Base-by-base conservation (phyloP, 2,888 invertebrate species). In the Agriopis leucophaearia region DNA sequence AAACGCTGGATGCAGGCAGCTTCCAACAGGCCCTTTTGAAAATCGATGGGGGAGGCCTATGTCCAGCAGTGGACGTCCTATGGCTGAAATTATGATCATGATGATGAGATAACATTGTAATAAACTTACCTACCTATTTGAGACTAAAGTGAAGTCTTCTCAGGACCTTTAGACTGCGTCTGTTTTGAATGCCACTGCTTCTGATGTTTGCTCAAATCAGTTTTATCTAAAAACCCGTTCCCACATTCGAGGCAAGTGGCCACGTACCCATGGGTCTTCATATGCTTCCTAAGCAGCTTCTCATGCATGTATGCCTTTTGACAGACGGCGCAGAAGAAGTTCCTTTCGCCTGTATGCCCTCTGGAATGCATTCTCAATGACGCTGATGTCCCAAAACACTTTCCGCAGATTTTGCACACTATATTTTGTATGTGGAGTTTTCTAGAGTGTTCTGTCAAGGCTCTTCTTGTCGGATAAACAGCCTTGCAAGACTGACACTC, bases 291-390 rank as follows among this genome's bases (percentile, higher is more conserved):
- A 12, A 92, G 68, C 1, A 90, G 88, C 52, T 89, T 80, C 66
- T 91, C 89, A 61, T 91, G 91, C 90, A 91, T 90, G 58, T 91
- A 93, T 0, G 90, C 85, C 52, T 91, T 92, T 47, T 90, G 88
- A 64, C 92, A 92, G 35, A 93, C 78, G 0, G 70, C 71, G 69
- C 92, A 92, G 50, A 81, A 84, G 78, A 92, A 92, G 66, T 91
- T 92, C 42, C 90, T 83, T 54, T 90, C 91, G 0, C 92, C 93
- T 0, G 88, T 87, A 59, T 92, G 92, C 0, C 92, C 90, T 47
- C 92, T 76, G 77, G 81, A 77, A 70, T 93, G 92, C 86, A 91
- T 89, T 67, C 90, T 91, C 47, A 93, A 56, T 38, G 89, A 72
- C 0, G 89, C 89, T 16, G 80, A 76, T 0, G 91, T 90, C 0